Conservation (phyloP, 2,797 vertebrate genomes). For the Leontopithecus rosalia region DNA sequence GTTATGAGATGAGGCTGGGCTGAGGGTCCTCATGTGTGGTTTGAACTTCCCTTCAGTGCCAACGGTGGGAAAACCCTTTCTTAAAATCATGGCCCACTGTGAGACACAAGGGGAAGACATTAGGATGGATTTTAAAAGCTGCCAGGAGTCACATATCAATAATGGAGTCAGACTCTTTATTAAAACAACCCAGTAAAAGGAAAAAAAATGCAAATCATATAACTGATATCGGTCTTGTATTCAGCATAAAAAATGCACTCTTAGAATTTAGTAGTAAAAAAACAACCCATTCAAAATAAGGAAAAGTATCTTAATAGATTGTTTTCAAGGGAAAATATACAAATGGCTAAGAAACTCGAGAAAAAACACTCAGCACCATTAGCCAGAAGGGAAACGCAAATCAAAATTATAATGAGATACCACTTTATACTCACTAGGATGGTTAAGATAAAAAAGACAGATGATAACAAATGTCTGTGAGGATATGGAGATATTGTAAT, state of each 20-base stretch:
- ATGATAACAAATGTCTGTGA: background rate
- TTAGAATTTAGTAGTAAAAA: background rate
- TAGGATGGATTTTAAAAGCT: background rate
- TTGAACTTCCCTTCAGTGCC: background rate
- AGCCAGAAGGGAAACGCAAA: background rate
- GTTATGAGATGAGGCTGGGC: background rate
- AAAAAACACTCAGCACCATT: background rate
- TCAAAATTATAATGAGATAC: background rate
- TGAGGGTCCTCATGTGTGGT: background rate
- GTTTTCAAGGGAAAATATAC: background rate
- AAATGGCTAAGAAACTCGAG: background rate
- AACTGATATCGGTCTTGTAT: background rate
- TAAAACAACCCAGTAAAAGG: background rate
- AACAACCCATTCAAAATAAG: background rate
- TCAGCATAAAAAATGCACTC: background rate
- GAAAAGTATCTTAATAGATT: background rate
- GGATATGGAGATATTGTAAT: background rate
- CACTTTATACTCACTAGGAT: background rate
- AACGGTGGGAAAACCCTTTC: background rate
- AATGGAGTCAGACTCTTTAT: background rate
- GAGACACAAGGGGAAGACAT: background rate
- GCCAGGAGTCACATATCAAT: background rate
- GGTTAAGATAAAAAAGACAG: background rate
- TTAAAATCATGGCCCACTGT: background rate
- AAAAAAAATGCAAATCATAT: background rate